Evolutionary conservation across 2,888 invertebrate species (phyloP).

Genomic region (Zootermopsis nevadensis): DNA sequence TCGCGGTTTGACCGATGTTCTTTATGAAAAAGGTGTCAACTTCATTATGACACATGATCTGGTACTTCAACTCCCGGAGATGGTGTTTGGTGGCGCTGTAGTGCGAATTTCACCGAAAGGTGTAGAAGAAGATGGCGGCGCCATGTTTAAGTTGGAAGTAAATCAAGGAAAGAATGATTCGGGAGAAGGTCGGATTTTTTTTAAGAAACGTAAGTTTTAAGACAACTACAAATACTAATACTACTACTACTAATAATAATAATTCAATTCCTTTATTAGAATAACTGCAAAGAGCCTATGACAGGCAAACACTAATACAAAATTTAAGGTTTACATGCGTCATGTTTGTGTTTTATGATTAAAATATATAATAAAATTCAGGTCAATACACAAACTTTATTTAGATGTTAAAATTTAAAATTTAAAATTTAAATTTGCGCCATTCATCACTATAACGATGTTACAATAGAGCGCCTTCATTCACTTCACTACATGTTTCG

Average conservation of each 20-base stretch:
- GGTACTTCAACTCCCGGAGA: slow-evolving; percentile 76
- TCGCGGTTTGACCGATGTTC: slow-evolving; percentile 78
- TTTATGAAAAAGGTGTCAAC: slow-evolving; percentile 76
- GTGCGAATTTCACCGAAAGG: slow-evolving; percentile 80
- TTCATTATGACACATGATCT: slow-evolving; percentile 84
- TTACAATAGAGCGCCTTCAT: too few relatives aligned
- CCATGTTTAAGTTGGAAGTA: slow-evolving; percentile 79
- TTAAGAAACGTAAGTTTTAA: slow-evolving; percentile 73
- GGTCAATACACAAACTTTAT: too few relatives aligned
- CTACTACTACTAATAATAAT: neutral
- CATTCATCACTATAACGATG: too few relatives aligned
- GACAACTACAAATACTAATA: neutral
- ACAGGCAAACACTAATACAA: too few relatives aligned
- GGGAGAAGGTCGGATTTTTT: slow-evolving; percentile 71
- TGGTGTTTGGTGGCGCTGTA: slow-evolving; percentile 78
- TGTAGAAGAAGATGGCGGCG: slow-evolving; percentile 76
- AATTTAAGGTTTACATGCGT: too few relatives aligned
- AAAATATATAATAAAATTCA: too few relatives aligned
- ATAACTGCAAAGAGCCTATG: too few relatives aligned
- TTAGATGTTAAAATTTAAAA: too few relatives aligned
- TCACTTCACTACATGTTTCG: too few relatives aligned
- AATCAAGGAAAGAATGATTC: slow-evolving; percentile 64
- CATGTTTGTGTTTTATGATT: too few relatives aligned
- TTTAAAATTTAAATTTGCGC: too few relatives aligned
- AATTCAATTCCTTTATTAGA: too few relatives aligned